phyloP scores from a whole-genome alignment of 2,797 vertebrate genomes.

The Ataeniobius toweri region DNA sequence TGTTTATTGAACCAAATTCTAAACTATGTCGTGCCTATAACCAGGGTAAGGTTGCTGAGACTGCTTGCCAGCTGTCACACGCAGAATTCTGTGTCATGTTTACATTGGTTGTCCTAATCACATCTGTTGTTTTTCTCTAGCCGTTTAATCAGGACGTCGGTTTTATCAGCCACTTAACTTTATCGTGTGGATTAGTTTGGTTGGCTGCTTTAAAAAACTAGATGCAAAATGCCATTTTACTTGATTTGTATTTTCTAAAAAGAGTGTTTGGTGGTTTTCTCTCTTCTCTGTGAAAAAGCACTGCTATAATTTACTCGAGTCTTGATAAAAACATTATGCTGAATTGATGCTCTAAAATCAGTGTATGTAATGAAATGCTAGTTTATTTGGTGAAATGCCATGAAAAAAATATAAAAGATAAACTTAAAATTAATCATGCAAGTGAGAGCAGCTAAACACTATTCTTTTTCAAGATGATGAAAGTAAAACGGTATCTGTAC shows the following conservation, averaged over 20 bases:
- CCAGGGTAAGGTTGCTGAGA: slow-evolving; percentile 8
- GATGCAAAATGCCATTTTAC: background rate
- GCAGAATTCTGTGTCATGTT: slow-evolving; percentile 16
- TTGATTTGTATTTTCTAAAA: slow-evolving; percentile 13
- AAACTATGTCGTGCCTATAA: slow-evolving; percentile 17
- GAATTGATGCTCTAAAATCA: background rate
- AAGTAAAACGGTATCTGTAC: slow-evolving; percentile 6
- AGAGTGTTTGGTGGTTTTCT: slow-evolving; percentile 9
- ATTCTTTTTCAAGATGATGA: slow-evolving; percentile 31
- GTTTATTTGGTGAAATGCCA: background rate
- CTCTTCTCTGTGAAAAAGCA: slow-evolving; percentile 14
- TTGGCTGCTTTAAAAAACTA: slow-evolving; percentile 2
- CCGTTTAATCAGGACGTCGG: background rate
- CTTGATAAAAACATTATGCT: slow-evolving; percentile 10
- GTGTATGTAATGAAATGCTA: background rate
- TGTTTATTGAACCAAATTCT: slow-evolving; percentile 34
- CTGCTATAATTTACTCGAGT: slow-evolving; percentile 13
- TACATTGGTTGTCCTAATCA: slow-evolving; percentile 6
- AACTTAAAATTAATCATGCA: slow-evolving; percentile 14
- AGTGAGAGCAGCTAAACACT: slow-evolving; percentile 4
- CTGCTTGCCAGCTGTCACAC: slow-evolving; percentile 8
- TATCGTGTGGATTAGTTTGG: slow-evolving; percentile 3
- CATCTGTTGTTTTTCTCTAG: slow-evolving; percentile 16
- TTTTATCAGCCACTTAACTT: slow-evolving; percentile 15
- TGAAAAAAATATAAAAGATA: slow-evolving; percentile 9